These are phyloP conservation scores for Spea multiplicata DNA, from an alignment of 2,113 vertebrate genomes.

Conservation along the genomic window DNA sequence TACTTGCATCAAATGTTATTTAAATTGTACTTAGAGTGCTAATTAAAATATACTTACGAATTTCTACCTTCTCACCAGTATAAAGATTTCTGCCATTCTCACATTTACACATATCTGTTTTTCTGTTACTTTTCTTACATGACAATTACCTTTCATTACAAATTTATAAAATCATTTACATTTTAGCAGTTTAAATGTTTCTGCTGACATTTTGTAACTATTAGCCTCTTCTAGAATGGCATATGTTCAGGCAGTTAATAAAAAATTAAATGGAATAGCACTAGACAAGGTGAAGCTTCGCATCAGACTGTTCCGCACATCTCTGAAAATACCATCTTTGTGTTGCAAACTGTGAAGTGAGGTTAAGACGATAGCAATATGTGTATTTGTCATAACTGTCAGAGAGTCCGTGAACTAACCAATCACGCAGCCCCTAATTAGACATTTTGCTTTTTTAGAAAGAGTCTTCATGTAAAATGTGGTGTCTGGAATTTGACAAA, in stretches of 20 bases:
- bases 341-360: constrained; percentile 74
- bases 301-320: constrained; percentile 66
- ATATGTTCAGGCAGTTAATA: constrained; percentile 90
- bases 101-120: constrained; percentile 74
- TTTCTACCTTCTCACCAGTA: constrained; percentile 64
- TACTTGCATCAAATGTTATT: constrained; percentile 72
- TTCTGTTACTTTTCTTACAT: constrained; percentile 73
- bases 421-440: constrained; percentile 76
- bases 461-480: constrained; percentile 63
- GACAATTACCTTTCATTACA: constrained; percentile 95
- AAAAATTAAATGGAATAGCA: constrained; percentile 82
- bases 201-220: constrained; percentile 94
- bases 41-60: constrained; percentile 72
- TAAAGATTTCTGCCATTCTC: constrained; percentile 67
- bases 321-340: constrained; percentile 76
- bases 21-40: constrained; percentile 69
- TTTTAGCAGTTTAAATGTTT: constrained; percentile 87
- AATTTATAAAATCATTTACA: constrained; percentile 93
- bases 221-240: constrained; percentile 86
- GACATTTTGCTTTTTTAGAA: constrained; percentile 70
- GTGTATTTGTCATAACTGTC: constrained; percentile 80
- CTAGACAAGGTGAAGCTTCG: constrained; percentile 72
- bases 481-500: constrained; percentile 60
- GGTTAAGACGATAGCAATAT: constrained; percentile 72
- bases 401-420: constrained; percentile 71